These are phyloP conservation scores for Drosophila phalerata DNA, from an alignment of 2,888 invertebrate genomes.

Conservation along the genomic window DNA sequence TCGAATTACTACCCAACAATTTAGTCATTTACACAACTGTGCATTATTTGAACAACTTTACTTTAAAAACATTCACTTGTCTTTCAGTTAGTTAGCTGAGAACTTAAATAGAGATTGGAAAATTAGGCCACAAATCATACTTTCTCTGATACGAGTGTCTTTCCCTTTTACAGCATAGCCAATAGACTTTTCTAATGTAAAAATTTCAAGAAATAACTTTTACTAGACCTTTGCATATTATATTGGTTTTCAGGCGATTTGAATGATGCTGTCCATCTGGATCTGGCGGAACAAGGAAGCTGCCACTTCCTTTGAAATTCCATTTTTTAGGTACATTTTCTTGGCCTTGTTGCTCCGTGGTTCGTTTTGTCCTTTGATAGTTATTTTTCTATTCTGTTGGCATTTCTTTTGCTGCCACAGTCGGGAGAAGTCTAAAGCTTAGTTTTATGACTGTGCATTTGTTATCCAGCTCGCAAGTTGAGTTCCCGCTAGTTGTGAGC, in stretches of 20 bases:
- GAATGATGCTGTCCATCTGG: neutral
- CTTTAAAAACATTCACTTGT: too few relatives aligned
- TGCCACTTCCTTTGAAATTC: constrained; percentile 16
- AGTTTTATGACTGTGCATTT: constrained; percentile 24
- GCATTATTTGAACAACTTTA: too few relatives aligned
- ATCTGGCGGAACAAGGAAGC: neutral
- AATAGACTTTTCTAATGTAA: too few relatives aligned
- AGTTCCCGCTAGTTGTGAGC: constrained; percentile 3
- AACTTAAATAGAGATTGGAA: too few relatives aligned
- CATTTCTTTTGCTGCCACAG: neutral
- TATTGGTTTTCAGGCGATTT: neutral
- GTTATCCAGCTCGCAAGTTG: constrained; percentile 6
- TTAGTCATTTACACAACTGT: too few relatives aligned
- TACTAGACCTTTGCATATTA: neutral
- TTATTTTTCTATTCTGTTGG: constrained; percentile 1
- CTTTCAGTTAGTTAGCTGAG: too few relatives aligned
- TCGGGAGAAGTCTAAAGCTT: constrained; percentile 9
- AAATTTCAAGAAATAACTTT: too few relatives aligned
- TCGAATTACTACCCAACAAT: too few relatives aligned
- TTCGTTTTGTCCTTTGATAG: constrained; percentile 23
- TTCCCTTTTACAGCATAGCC: too few relatives aligned
- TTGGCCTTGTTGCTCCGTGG: neutral
- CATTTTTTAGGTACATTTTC: constrained; percentile 3
- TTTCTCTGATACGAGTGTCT: too few relatives aligned
- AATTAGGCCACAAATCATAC: too few relatives aligned